Percentiles rank a stretch among this genome's conserved stretches.
These are phyloP conservation scores for Synchiropus splendidus DNA, from an alignment of 2,113 vertebrate genomes.

Conservation along the genomic window DNA sequence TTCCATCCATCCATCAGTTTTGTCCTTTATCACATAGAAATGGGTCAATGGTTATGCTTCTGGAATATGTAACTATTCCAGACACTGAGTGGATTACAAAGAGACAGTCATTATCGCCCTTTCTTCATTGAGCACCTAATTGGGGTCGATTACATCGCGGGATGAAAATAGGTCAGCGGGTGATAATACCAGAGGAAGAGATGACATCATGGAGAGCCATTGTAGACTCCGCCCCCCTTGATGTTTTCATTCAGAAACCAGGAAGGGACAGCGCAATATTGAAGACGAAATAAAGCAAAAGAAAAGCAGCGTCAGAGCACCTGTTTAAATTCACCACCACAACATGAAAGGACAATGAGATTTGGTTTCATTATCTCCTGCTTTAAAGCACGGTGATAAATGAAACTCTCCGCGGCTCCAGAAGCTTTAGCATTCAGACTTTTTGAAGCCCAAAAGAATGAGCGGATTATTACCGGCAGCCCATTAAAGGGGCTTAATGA, in stretches of 20 bases:
- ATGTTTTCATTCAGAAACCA: no score
- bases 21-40: no score
- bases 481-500: constrained; percentile 67
- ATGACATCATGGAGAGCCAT: constrained; percentile 7
- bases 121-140: constrained; percentile 22
- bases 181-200: constrained; percentile 9
- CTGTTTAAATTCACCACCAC: constrained; percentile 7
- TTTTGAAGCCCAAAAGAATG: constrained; percentile 50
- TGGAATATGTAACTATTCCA: constrained; percentile 1
- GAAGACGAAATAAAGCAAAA: no score
- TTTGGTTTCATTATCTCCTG: constrained; percentile 21
- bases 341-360: constrained; percentile 23
- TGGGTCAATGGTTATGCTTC: constrained; percentile 5
- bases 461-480: constrained; percentile 60
- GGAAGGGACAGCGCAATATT: no score
- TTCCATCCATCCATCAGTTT: no score
- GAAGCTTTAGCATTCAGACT: constrained; percentile 41
- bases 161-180: constrained; percentile 24
- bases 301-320: background rate
- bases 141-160: constrained; percentile 22
- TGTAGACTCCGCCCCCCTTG: background rate
- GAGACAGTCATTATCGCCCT: constrained; percentile 37
- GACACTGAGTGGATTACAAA: constrained; percentile 28
- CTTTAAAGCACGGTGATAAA: constrained; percentile 32
- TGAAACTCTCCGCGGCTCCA: constrained; percentile 29